Evolutionary conservation across 1,140 invertebrate genomes (phyloP).

Genomic region (Brachystomella parvula): DNA sequence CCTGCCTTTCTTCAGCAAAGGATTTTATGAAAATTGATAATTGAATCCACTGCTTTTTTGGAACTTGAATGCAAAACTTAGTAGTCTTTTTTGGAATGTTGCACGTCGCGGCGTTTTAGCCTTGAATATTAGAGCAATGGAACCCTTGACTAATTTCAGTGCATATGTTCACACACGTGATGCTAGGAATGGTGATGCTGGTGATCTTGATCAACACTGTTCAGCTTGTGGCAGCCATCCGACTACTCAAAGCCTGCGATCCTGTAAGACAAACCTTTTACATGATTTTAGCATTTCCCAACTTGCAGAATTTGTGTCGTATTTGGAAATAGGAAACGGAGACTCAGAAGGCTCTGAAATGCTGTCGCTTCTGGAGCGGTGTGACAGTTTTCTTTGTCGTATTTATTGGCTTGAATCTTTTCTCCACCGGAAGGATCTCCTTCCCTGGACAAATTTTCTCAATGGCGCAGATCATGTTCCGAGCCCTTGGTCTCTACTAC

Average conservation of each 20-base stretch:
- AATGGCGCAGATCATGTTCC: slow-evolving; percentile 14
- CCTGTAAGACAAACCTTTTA: background rate
- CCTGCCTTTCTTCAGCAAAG: no score
- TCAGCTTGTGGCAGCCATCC: slow-evolving; percentile 12
- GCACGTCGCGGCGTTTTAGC: background rate
- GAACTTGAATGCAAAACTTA: background rate
- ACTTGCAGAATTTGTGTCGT: background rate
- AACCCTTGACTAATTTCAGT: background rate
- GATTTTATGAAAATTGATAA: no score
- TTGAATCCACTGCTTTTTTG: background rate
- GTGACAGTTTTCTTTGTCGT: slow-evolving; percentile 15
- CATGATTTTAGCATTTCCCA: background rate
- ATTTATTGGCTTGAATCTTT: slow-evolving; percentile 13
- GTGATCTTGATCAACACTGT: slow-evolving; percentile 9
- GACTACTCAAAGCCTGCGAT: slow-evolving; percentile 14
- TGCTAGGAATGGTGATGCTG: slow-evolving; percentile 10
- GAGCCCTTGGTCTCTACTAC: slow-evolving; percentile 16
- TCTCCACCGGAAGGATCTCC: slow-evolving; percentile 7
- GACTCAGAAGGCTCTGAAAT: slow-evolving; percentile 3
- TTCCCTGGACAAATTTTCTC: slow-evolving; percentile 16
- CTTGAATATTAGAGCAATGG: background rate
- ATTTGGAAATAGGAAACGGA: background rate
- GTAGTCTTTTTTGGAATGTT: background rate
- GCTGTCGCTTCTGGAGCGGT: slow-evolving; percentile 9
- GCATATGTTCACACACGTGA: slow-evolving; percentile 6